Percentiles rank a stretch among this genome's conserved stretches.
Conservation (phyloP, 2,888 invertebrate species). For the Galeruca laticollis region DNA sequence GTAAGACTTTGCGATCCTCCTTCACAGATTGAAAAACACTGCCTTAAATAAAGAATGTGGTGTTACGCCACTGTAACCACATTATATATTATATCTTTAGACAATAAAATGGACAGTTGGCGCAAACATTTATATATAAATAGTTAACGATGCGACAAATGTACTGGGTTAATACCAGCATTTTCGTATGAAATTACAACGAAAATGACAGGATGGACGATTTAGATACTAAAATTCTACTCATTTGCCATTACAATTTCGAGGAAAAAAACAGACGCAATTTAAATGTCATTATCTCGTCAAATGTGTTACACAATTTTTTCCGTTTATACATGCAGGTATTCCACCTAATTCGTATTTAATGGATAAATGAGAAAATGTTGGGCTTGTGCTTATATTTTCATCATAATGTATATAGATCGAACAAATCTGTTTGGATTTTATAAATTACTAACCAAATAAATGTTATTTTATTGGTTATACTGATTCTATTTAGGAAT, state of each 20-base stretch:
- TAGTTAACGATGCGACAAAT: constrained; percentile 58
- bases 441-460: background rate
- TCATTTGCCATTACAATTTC: constrained; percentile 48
- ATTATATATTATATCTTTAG: constrained; percentile 47
- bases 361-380: constrained; percentile 44
- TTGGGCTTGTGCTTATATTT: constrained; percentile 33
- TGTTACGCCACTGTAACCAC: constrained; percentile 17
- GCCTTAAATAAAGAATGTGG: background rate
- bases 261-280: constrained; percentile 47
- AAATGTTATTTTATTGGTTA: too few relatives aligned
- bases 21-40: too few relatives aligned
- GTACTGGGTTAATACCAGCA: constrained; percentile 53
- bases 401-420: background rate
- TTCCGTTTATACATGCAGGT: constrained; percentile 19
- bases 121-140: constrained; percentile 53
- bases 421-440: too few relatives aligned
- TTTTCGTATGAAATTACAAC: constrained; percentile 55
- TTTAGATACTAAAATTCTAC: constrained; percentile 49
- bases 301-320: constrained; percentile 47
- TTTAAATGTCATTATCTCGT: constrained; percentile 55
- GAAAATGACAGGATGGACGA: constrained; percentile 54
- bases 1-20: too few relatives aligned
- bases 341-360: constrained; percentile 45
- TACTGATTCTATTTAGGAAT: too few relatives aligned
- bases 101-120: constrained; percentile 53